These are phyloP conservation scores for Atlantisia rogersi DNA, from an alignment of 2,113 vertebrate genomes.

Conservation along the genomic window DNA sequence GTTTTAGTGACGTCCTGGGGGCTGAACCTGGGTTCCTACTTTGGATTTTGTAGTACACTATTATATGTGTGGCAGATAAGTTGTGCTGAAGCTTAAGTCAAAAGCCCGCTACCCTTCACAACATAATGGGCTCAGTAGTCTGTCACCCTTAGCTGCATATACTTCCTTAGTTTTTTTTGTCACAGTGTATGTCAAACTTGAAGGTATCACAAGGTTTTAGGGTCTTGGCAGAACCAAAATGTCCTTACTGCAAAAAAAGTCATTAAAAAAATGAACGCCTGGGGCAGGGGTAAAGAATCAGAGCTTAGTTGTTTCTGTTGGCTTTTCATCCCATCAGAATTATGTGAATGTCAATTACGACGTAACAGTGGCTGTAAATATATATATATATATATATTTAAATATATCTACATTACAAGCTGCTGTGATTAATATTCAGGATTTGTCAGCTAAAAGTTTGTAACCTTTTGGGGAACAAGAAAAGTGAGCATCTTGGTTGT, in stretches of 20 bases:
- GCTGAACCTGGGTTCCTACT: not conserved
- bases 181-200: not conserved
- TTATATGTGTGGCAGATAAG: not conserved
- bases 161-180: not conserved
- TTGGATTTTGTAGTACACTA: not conserved
- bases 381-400: too few relatives aligned
- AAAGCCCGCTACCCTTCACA: not conserved
- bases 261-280: fast-evolving
- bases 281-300: not conserved
- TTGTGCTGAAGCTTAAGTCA: not conserved
- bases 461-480: not conserved
- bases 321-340: not conserved
- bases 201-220: not conserved
- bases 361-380: not conserved
- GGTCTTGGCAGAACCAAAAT: not conserved
- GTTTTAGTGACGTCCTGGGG: not conserved
- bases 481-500: not conserved
- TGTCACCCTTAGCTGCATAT: not conserved
- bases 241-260: not conserved
- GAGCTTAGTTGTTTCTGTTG: not conserved
- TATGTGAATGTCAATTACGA: not conserved
- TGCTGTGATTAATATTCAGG: not conserved
- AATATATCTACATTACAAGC: not conserved
- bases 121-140: not conserved
- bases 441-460: not conserved